Conservation (phyloP, 2,888 invertebrate species). For the Leuctra nigra region DNA sequence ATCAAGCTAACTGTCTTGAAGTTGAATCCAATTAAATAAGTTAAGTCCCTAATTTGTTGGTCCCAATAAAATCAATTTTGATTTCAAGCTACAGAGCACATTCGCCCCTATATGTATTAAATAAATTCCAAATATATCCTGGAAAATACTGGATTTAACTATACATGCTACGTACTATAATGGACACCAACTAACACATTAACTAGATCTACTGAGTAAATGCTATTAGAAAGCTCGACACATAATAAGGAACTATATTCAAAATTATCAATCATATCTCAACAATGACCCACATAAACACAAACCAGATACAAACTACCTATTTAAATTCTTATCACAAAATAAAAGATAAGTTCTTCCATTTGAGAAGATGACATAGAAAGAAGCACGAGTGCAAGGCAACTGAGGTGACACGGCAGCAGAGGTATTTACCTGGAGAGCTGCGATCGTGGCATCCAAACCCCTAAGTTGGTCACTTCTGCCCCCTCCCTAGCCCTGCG, state of each 20-base stretch:
- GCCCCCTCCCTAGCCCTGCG: slow-evolving; percentile 31
- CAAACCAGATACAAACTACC: neutral
- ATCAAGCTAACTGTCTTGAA: no score
- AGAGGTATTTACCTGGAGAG: slow-evolving; percentile 15
- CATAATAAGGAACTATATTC: neutral
- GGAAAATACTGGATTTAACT: neutral
- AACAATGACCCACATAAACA: neutral
- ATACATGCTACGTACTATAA: neutral
- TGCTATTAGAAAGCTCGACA: neutral
- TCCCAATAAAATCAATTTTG: neutral
- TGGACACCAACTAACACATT: neutral
- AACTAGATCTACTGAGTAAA: neutral
- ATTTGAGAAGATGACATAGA: neutral
- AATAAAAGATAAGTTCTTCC: no score
- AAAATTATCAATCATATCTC: neutral
- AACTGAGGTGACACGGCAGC: neutral
- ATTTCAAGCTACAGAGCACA: neutral
- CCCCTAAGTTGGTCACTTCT: slow-evolving; percentile 21
- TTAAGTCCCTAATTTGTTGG: neutral
- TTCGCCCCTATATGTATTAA: no score
- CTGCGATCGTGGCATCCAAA: slow-evolving; percentile 18
- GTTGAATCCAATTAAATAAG: no score
- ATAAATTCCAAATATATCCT: neutral
- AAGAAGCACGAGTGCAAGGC: neutral
- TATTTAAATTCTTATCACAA: neutral